These are phyloP conservation scores for Triplophysa siluroides DNA, from an alignment of 2,113 vertebrate species.

Conservation along the genomic window DNA sequence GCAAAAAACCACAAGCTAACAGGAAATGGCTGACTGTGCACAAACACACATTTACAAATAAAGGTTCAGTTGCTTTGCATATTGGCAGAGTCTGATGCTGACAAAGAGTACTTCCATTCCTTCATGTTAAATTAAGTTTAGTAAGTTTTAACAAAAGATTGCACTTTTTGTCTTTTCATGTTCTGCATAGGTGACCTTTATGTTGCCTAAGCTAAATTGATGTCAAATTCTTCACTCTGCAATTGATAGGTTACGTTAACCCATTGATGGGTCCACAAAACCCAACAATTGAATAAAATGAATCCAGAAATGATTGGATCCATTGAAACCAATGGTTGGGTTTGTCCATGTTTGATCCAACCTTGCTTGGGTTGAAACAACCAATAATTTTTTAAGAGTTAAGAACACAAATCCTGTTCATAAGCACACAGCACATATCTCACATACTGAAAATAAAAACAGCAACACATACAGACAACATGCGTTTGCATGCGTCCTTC, in stretches of 20 bases:
- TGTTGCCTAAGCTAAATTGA: background rate
- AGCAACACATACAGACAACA: too few relatives aligned
- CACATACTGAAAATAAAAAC: background rate
- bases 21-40: conserved; percentile 50
- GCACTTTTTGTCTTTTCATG: background rate
- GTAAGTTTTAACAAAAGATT: background rate
- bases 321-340: too few relatives aligned
- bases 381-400: too few relatives aligned
- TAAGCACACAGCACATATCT: too few relatives aligned
- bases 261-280: too few relatives aligned
- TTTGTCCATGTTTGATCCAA: too few relatives aligned
- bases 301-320: too few relatives aligned
- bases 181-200: background rate
- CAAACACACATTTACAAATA: conserved; percentile 42
- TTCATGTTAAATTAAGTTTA: background rate
- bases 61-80: conserved; percentile 21
- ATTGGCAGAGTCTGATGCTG: background rate
- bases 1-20: conserved; percentile 39
- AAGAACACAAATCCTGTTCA: too few relatives aligned
- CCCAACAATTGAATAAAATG: too few relatives aligned
- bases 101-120: background rate
- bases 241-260: too few relatives aligned
- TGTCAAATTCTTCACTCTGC: background rate
- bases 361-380: too few relatives aligned
- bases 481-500: too few relatives aligned